Conservation (phyloP, 2,888 invertebrate genomes). For the Ctenicera cuprea region DNA sequence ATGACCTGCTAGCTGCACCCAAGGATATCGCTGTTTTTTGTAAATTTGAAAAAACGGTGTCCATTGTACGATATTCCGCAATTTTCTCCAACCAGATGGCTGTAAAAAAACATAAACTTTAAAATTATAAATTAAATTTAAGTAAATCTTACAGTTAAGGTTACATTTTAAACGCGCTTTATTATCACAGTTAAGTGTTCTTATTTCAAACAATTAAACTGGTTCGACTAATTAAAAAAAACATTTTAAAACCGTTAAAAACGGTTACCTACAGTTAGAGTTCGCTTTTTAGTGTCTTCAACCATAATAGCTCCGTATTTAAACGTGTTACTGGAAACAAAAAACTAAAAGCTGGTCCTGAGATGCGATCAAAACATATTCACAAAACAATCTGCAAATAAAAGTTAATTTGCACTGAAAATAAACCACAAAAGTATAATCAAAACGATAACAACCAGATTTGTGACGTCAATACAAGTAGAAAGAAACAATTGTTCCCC, state of each 20-base stretch:
- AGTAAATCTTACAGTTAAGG: background rate
- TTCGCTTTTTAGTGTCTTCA: conserved; percentile 2
- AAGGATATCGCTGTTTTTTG: conserved; percentile 96
- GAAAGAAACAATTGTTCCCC: conserved; percentile 34
- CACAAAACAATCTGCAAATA: conserved; percentile 10
- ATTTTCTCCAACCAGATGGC: conserved; percentile 95
- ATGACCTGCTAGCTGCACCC: conserved; percentile 97
- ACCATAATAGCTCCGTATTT: conserved; percentile 4
- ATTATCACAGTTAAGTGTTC: background rate
- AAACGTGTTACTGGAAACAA: too few relatives aligned
- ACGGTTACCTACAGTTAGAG: conserved; percentile 3
- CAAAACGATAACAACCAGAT: conserved; percentile 36
- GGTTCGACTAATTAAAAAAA: conserved; percentile 3
- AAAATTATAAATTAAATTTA: background rate
- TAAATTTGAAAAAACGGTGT: conserved; percentile 98
- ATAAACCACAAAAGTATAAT: conserved; percentile 34
- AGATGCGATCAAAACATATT: background rate
- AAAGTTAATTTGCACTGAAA: conserved; percentile 32
- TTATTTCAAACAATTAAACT: too few relatives aligned
- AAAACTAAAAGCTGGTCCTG: background rate
- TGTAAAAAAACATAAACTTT: conserved; percentile 72
- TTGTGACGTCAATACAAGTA: conserved; percentile 42
- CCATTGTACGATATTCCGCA: conserved; percentile 96
- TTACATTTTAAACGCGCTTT: background rate
- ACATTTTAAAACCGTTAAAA: background rate